Percentiles rank a stretch among this genome's conserved stretches.
phyloP scores from a whole-genome alignment of 23 tunicate genomes.

The Trididemnum nubilum region DNA sequence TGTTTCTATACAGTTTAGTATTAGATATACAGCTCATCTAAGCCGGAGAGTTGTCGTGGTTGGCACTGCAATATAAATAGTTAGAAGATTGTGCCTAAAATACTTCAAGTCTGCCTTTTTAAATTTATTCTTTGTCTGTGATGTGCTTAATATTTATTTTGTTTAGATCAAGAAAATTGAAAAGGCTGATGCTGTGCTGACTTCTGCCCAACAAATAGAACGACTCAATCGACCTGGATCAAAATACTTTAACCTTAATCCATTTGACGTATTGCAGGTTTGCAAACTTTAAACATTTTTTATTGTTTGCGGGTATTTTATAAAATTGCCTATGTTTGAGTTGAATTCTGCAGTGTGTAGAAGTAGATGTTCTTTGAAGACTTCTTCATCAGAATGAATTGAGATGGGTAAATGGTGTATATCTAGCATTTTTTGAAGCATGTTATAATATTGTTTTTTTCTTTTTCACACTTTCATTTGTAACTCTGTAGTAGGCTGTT shows the following conservation, averaged over 20 bases:
- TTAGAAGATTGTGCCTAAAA: neutral
- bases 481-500: too few species aligned
- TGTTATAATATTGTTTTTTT: too few species aligned
- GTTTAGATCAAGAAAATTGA: constrained; percentile 85
- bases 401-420: too few species aligned
- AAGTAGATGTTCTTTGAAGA: too few species aligned
- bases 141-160: too few species aligned
- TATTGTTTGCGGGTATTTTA: neutral
- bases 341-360: too few species aligned
- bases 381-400: too few species aligned
- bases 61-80: neutral
- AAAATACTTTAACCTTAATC: constrained; percentile 94
- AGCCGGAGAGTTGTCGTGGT: neutral
- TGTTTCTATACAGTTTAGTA: neutral
- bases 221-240: constrained; percentile 97
- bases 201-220: constrained; percentile 88
- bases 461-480: too few species aligned
- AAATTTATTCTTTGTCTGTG: neutral
- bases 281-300: too few species aligned
- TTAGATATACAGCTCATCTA: neutral
- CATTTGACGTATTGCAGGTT: constrained; percentile 95
- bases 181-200: constrained; percentile 94
- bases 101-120: neutral
- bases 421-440: too few species aligned
- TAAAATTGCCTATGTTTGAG: neutral